Conservation (phyloP, 1,140 invertebrate genomes). For the Acarapis woodi region DNA sequence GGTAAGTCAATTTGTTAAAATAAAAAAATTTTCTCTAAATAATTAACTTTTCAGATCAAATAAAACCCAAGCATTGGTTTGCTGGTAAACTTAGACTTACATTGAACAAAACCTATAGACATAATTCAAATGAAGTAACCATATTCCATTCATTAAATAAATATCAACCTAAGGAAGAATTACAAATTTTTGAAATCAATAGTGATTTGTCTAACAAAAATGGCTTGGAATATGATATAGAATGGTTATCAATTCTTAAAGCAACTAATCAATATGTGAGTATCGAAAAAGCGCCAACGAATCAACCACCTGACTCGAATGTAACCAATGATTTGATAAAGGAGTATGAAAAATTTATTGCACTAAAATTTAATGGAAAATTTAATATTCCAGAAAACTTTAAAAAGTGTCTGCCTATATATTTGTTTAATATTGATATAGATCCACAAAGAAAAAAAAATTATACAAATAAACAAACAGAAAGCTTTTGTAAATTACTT, state of each 20-base stretch:
- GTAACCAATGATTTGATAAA: conserved; percentile 19
- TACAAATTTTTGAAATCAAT: conserved; percentile 44
- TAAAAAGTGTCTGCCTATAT: conserved; percentile 31
- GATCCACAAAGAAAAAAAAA: conserved; percentile 16
- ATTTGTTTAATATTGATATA: conserved; percentile 18
- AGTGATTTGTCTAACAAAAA: conserved; percentile 10
- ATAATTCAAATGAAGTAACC: conserved; percentile 28
- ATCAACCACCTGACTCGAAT: not conserved
- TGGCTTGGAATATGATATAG: conserved; percentile 47
- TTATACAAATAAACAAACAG: conserved; percentile 48
- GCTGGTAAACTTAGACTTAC: conserved; percentile 86
- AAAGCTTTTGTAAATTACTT: conserved; percentile 42
- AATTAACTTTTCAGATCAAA: conserved; percentile 33
- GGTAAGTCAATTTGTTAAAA: too few relatives aligned
- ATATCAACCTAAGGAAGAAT: too few relatives aligned
- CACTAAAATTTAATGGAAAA: conserved; percentile 30
- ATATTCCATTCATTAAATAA: conserved; percentile 88
- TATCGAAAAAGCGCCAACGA: conserved; percentile 24
- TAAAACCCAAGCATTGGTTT: conserved; percentile 82
- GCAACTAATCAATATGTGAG: conserved; percentile 61
- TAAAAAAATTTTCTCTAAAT: too few relatives aligned
- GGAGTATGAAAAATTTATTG: conserved; percentile 35
- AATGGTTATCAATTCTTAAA: conserved; percentile 66
- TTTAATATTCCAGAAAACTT: conserved; percentile 45
- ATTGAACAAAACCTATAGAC: conserved; percentile 56